Evolutionary conservation across 2,888 invertebrate genomes (phyloP), one percentile per base, ranked within the genome.

Genomic region (Lordiphosa fenestrarum): DNA sequence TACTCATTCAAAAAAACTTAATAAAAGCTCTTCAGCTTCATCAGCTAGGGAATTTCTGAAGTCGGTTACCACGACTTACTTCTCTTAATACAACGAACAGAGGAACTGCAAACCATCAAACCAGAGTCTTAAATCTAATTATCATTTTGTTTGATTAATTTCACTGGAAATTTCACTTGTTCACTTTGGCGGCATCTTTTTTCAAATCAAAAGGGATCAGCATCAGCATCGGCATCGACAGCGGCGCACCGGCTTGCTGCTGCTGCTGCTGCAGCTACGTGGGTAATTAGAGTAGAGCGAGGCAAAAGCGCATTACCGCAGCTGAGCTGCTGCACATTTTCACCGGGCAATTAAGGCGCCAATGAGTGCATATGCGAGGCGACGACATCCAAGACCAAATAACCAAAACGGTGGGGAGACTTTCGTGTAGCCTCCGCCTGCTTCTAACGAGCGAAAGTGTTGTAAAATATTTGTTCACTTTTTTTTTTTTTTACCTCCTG

Each of bases 361-460:
- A 73, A 77, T 73, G 69, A 58, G 60, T 63, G 61, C 81, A 72
- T 72, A 63, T 47, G 64, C 15, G 68, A 53, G 64, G 53, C 54
- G 55, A 61, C 56, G 59, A 47, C 38, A 42, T 42, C 35, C 13
- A 9, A 12, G 64, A 60, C 61, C 44, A 51, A 23, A 7, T 33
- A 1, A 40, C 25, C 21, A 21, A 36, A 10, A 38, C 9, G 12
- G 33, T 25, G 19, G 7, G 19, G n/a, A 51, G 47, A 58, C 63
- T 63, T 66, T 63, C 63, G 59, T 63, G 63, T 36, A 48, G 62
- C 42, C 40, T 39, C 56, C 71, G 83, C 68, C 62, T 65, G 83
- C 85, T 80, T 80, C 84, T 84, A 85, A 84, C 82, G 80, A 85
- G 80, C 85, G 80, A 80, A 80, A 80, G 80, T 80, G 84, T 76